A percentile compares a stretch with the other conserved stretches of the same genome.
These are phyloP conservation scores for Pentalonia nigronervosa DNA, from an alignment of 1,140 invertebrate species.

Conservation along the genomic window DNA sequence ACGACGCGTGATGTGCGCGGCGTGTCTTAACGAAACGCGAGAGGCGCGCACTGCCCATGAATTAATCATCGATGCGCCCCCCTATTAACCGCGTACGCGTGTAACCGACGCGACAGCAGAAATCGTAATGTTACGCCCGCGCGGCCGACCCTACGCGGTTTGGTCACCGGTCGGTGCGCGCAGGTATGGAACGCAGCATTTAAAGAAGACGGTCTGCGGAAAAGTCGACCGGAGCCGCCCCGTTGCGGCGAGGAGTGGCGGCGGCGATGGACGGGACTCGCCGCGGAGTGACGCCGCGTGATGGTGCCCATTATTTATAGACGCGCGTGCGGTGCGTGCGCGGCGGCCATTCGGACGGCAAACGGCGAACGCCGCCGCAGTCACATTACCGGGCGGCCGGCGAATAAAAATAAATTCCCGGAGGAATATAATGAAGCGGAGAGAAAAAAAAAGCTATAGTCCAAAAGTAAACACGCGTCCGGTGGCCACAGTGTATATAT, in stretches of 20 bases:
- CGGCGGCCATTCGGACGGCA: not conserved
- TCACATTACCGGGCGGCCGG: not conserved
- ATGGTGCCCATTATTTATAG: conserved; percentile 35
- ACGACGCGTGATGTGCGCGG: no score
- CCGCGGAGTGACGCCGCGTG: not conserved
- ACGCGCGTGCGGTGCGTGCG: not conserved
- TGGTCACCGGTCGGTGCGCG: no score
- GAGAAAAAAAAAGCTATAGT: not conserved
- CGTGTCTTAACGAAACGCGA: not conserved
- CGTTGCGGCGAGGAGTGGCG: no score
- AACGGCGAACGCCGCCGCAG: not conserved
- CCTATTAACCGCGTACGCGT: no score
- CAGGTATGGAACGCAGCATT: no score
- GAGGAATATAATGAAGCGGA: not conserved
- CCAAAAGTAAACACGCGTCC: conserved; percentile 37
- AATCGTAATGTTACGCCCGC: no score
- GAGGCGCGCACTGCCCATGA: not conserved
- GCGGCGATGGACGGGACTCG: not conserved
- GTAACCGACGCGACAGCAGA: not conserved
- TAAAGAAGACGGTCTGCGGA: no score
- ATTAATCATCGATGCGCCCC: no score
- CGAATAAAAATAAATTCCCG: conserved; percentile 41
- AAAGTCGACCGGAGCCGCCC: not conserved
- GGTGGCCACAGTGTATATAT: not conserved
- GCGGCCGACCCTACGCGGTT: no score